Conservation (phyloP, 2,797 vertebrate species). For the Tragopan temminckii region DNA sequence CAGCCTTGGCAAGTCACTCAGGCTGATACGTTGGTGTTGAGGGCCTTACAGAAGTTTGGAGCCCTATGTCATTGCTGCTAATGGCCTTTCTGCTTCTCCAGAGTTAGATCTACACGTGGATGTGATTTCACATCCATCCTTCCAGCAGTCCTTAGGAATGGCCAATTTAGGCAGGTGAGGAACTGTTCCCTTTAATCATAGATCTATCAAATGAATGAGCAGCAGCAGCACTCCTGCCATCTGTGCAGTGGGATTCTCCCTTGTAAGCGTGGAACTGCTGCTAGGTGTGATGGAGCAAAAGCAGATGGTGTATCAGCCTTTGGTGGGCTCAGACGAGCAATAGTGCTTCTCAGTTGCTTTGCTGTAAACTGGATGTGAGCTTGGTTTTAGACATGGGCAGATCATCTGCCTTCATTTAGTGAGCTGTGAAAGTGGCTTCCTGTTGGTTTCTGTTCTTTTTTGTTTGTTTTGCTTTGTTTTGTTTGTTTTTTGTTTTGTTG, state of each 20-base stretch:
- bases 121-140: background rate
- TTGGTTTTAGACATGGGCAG: background rate
- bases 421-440: background rate
- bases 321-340: background rate
- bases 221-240: rapidly evolving
- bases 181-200: background rate
- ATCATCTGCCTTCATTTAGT: background rate
- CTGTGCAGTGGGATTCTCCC: background rate
- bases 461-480: background rate
- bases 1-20: background rate
- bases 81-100: background rate
- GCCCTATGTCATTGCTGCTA: background rate
- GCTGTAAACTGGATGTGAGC: background rate
- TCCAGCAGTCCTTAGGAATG: background rate
- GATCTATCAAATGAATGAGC: background rate
- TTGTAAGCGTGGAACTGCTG: rapidly evolving
- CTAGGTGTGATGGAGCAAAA: background rate
- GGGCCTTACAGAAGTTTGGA: background rate
- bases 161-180: background rate
- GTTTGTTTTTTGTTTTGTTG: background rate
- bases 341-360: background rate
- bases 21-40: background rate
- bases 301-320: background rate
- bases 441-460: background rate
- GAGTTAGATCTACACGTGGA: background rate